Percentiles rank a stretch among this genome's conserved stretches.
These are phyloP conservation scores for Notocelia uddmanniana DNA, from an alignment of 2,888 invertebrate species.

Conservation along the genomic window DNA sequence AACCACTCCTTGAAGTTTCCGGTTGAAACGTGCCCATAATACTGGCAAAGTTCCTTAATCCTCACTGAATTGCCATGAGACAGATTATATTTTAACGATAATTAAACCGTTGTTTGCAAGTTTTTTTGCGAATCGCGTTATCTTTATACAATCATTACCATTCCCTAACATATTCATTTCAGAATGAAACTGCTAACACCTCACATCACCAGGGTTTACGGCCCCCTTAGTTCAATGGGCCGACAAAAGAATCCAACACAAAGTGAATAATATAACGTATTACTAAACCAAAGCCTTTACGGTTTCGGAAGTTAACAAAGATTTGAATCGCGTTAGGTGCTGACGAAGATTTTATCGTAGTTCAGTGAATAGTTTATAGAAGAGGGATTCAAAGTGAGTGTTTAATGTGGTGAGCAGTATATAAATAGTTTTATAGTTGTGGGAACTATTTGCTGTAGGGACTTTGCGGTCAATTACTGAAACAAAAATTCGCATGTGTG, in stretches of 20 bases:
- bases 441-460: too few relatives aligned
- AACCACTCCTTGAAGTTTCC: too few relatives aligned
- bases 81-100: too few relatives aligned
- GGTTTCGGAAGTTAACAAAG: not conserved
- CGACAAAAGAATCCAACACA: conserved; percentile 1
- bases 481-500: too few relatives aligned
- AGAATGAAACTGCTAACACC: not conserved
- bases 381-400: not conserved
- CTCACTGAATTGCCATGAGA: too few relatives aligned
- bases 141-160: too few relatives aligned
- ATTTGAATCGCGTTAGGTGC: conserved; percentile 1
- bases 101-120: too few relatives aligned
- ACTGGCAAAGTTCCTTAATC: too few relatives aligned
- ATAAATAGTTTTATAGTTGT: not conserved
- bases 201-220: not conserved
- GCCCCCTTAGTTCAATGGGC: not conserved
- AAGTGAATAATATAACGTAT: conserved; percentile 2
- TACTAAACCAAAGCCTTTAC: not conserved
- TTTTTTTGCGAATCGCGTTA: too few relatives aligned
- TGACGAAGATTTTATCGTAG: not conserved
- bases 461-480: too few relatives aligned
- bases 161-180: too few relatives aligned
- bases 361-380: not conserved
- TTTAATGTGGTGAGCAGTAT: not conserved
- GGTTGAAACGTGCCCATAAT: too few relatives aligned